Conservation (phyloP, 2,113 vertebrate species). For the Muscicapa adusta region DNA sequence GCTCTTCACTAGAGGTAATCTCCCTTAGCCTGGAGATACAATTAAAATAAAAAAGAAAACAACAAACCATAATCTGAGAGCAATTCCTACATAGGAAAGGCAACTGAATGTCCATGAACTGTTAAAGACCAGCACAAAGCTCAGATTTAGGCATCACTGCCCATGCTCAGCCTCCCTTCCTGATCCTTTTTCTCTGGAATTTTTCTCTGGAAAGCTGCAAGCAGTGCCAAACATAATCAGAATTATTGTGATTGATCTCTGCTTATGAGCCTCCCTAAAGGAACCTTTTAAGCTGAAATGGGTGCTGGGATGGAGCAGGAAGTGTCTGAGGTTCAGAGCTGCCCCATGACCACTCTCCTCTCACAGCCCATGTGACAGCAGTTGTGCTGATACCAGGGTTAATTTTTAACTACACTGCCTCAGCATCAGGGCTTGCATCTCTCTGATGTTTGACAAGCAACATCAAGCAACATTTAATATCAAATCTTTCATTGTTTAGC, state of each 20-base stretch:
- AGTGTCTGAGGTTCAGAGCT: neutral
- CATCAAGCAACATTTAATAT: neutral
- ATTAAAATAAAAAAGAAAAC: neutral
- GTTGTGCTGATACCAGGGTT: fast-evolving
- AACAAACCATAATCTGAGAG: neutral
- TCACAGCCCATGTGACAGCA: neutral
- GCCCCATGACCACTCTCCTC: neutral
- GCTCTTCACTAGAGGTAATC: neutral
- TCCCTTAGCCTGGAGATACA: neutral
- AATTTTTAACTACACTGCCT: neutral
- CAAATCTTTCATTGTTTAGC: neutral
- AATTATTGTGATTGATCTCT: neutral
- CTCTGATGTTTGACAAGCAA: neutral
- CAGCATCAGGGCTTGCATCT: neutral
- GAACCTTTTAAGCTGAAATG: fast-evolving
- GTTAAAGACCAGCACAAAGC: neutral
- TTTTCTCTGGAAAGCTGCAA: neutral
- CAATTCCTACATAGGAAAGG: neutral
- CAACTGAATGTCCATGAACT: neutral
- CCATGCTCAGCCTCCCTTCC: neutral
- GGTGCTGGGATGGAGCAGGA: neutral
- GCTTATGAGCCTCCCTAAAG: neutral
- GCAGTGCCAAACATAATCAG: neutral
- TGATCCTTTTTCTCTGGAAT: neutral
- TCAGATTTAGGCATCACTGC: neutral